phyloP scores from a whole-genome alignment of 1,140 invertebrate genomes.

The Sarcophaga peregrina region DNA sequence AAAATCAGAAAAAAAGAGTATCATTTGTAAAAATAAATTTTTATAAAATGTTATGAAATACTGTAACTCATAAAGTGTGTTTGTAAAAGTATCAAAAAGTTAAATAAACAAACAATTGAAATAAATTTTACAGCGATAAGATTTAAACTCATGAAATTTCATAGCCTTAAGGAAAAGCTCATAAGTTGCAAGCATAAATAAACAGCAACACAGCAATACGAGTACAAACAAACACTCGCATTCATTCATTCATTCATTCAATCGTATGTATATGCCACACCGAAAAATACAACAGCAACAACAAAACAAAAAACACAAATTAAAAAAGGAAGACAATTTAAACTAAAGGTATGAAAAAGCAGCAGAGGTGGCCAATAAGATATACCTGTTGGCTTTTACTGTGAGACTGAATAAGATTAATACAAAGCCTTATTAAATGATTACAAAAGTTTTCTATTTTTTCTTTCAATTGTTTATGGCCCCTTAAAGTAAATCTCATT shows the following conservation, averaged over 20 bases:
- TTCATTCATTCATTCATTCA: not conserved
- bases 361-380: constrained; percentile 18
- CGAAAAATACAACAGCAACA: not conserved
- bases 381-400: too few relatives aligned
- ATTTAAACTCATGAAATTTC: constrained; percentile 41
- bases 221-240: not conserved
- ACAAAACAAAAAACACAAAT: not conserved
- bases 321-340: constrained; percentile 27
- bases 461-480: too few relatives aligned
- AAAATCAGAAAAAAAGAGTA: too few relatives aligned
- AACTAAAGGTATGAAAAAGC: not conserved
- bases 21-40: not conserved
- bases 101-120: constrained; percentile 33
- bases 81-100: constrained; percentile 14
- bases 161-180: constrained; percentile 39
- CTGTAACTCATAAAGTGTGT: constrained; percentile 27
- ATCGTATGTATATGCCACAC: not conserved
- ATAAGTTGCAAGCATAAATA: constrained; percentile 20
- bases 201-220: not conserved
- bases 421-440: too few relatives aligned
- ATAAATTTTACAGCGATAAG: constrained; percentile 35
- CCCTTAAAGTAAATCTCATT: too few relatives aligned
- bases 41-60: not conserved
- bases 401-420: too few relatives aligned
- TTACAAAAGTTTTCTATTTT: too few relatives aligned